Conservation (phyloP, 2,888 invertebrate species). For the Harpalus rufipes region DNA sequence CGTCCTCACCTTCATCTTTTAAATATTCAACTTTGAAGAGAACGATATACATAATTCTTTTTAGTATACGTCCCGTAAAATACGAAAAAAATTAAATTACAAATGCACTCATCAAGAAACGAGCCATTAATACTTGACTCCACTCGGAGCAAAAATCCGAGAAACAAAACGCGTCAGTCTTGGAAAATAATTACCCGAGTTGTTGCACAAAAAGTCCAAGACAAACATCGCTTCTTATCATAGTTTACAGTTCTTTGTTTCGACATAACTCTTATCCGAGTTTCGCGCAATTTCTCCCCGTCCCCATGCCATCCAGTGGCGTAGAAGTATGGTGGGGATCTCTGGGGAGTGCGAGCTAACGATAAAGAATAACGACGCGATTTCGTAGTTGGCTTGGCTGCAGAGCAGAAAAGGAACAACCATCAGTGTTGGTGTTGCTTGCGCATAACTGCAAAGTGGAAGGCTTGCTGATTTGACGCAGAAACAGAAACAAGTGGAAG, state of each 20-base stretch:
- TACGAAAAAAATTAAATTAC: slow-evolving; percentile 6
- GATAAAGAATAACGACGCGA: slow-evolving; percentile 59
- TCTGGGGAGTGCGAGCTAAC: slow-evolving; percentile 54
- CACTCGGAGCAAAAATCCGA: slow-evolving; percentile 11
- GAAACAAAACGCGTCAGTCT: slow-evolving; percentile 49
- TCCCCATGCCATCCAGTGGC: slow-evolving; percentile 35
- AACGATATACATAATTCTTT: too few relatives aligned
- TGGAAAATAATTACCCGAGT: slow-evolving; percentile 49
- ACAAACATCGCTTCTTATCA: slow-evolving; percentile 63
- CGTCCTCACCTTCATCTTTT: too few relatives aligned
- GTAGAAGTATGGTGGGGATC: slow-evolving; percentile 8
- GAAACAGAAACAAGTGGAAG: slow-evolving; percentile 1
- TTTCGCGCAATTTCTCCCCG: slow-evolving; percentile 62
- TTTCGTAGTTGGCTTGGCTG: slow-evolving; percentile 44
- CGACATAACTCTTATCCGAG: slow-evolving; percentile 64
- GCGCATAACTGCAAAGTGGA: slow-evolving; percentile 32
- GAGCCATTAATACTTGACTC: slow-evolving; percentile 29
- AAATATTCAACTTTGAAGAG: too few relatives aligned
- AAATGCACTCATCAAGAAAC: slow-evolving; percentile 3
- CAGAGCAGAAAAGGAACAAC: not conserved
- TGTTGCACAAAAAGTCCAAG: slow-evolving; percentile 43
- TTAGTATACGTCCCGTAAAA: not conserved
- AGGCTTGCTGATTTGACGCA: slow-evolving; percentile 29
- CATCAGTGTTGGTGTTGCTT: not conserved
- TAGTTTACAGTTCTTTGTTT: slow-evolving; percentile 66